Evolutionary conservation across 2,797 vertebrate genomes (phyloP), one percentile per base, ranked within the genome.

Genomic region (Ciconia nigra): DNA sequence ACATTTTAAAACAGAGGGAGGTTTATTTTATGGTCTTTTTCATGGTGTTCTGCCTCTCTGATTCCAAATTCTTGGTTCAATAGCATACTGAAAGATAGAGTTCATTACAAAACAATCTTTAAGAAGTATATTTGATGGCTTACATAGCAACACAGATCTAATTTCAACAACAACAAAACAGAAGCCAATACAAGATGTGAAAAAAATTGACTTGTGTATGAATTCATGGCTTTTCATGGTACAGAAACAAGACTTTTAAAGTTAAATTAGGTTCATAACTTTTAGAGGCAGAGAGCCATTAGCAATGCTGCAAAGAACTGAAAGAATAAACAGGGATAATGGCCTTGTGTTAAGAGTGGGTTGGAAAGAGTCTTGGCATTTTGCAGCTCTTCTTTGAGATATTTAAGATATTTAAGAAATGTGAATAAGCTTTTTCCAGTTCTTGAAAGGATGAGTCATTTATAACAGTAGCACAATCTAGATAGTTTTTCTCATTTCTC

Each of bases 71-170:
- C 84, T 82, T 91, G 78, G 93, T 94, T 97, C 96, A 94, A 83
- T 95, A 93, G 90, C 89, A 82, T 25, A 28, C 89, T 97, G 93
- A 97, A 94, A 96, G 93, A 96, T 78, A 74, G 87, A 95, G 84
- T 91, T 96, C 93, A 91, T 96, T 97, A 95, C 79, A 91, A 92
- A 95, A 83, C 94, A 94, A 95, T 96, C 93, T 97, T 93, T 96
- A 95, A 95, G 92, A 95, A 91, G 94, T 72, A 14, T 71, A 83
- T 92, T 93, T 96, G 92, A 96, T 91, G 69, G 92, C 87, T 95
- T 92, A 91, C 87, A 83, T 15, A 81, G 61, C 79, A 94, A 72
- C 89, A 83, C 57, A 83, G 90, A 81, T 92, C 82, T 91, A 77
- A 51, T 81, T 70, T 93, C 84, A 91, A 95, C 73, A 95, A 57